These are phyloP conservation scores for Stigmatopora nigra DNA, from an alignment of 2,113 vertebrate species.

Conservation along the genomic window DNA sequence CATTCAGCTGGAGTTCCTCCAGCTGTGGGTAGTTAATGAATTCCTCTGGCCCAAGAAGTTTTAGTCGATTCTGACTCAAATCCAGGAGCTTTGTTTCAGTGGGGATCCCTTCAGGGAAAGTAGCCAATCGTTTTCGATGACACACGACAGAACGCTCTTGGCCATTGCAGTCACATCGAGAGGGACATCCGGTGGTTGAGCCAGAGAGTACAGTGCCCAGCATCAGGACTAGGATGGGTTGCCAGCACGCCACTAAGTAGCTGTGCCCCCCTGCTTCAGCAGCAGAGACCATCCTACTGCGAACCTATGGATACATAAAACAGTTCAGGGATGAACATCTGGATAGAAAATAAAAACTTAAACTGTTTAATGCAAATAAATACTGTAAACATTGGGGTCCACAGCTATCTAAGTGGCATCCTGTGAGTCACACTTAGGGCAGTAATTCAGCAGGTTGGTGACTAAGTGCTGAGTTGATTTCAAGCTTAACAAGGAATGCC, in stretches of 20 bases:
- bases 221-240: conserved; percentile 96
- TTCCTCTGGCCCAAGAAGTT: conserved; percentile 88
- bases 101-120: conserved; percentile 90
- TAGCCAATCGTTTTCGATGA: conserved; percentile 83
- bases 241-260: conserved; percentile 96
- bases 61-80: conserved; percentile 95
- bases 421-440: too few relatives aligned
- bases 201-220: conserved; percentile 92
- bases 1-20: conserved; percentile 93
- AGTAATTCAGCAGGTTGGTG: too few relatives aligned
- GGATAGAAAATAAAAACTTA: conserved; percentile 29
- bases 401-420: background rate
- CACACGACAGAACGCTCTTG: conserved; percentile 94
- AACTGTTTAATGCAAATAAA: background rate
- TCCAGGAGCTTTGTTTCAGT: conserved; percentile 89
- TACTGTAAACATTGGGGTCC: background rate
- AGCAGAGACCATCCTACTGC: conserved; percentile 87
- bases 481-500: background rate
- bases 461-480: background rate
- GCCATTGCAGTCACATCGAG: conserved; percentile 89
- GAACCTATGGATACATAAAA: conserved; percentile 75
- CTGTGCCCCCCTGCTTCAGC: conserved; percentile 84
- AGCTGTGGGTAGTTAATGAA: conserved; percentile 91
- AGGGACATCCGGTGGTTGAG: conserved; percentile 90
- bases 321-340: conserved; percentile 1